These are phyloP conservation scores for Enteromius fasciolatus DNA, from an alignment of 2,797 vertebrate species.

Conservation along the genomic window DNA sequence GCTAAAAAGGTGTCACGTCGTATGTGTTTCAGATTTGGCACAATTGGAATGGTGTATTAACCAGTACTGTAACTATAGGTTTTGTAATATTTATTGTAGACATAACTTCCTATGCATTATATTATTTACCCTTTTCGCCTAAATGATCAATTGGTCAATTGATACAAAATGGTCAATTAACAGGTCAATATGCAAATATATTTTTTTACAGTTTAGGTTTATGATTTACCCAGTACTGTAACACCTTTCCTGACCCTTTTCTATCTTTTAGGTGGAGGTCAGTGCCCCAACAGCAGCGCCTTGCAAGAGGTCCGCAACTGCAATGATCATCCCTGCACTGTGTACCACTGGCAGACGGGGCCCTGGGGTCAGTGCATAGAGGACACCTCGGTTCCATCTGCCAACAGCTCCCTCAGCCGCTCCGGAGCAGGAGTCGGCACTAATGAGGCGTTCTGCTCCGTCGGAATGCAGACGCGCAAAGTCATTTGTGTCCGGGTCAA, in stretches of 20 bases:
- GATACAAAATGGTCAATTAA: neutral
- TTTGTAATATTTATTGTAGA: neutral
- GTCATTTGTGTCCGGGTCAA: slow-evolving; percentile 98
- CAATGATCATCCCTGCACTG: slow-evolving; percentile 94
- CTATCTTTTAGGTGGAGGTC: slow-evolving; percentile 80
- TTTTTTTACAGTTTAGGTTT: slow-evolving; percentile 4
- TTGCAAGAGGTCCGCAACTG: slow-evolving; percentile 91
- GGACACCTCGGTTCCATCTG: slow-evolving; percentile 86
- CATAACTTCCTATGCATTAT: neutral
- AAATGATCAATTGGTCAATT: neutral
- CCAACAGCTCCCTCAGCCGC: slow-evolving; percentile 81
- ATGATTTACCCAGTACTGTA: neutral
- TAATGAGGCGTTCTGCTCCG: slow-evolving; percentile 82
- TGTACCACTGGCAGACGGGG: slow-evolving; percentile 97
- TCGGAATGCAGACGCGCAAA: slow-evolving; percentile 95
- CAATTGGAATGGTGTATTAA: neutral
- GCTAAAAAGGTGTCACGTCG: neutral
- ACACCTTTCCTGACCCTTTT: neutral
- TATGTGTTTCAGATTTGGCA: neutral
- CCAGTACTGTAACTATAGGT: neutral
- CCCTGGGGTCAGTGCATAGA: slow-evolving; percentile 94
- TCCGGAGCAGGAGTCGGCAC: slow-evolving; percentile 74
- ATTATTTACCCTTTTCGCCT: no score
- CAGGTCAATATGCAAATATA: neutral
- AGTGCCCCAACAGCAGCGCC: slow-evolving; percentile 88